phyloP scores from a whole-genome alignment of 2,888 invertebrate genomes.

The Acanthococcus lagerstroemiae region DNA sequence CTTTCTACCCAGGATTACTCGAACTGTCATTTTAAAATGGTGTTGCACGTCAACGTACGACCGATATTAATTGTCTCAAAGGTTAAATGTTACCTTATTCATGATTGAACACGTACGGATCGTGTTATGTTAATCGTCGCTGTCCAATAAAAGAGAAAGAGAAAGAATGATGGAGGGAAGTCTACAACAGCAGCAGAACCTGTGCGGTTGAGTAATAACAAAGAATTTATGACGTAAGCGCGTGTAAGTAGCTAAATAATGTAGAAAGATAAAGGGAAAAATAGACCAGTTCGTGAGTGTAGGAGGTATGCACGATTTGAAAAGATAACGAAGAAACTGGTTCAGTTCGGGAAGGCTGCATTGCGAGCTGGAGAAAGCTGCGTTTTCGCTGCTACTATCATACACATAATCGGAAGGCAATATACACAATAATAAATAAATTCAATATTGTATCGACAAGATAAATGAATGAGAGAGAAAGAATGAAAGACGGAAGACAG shows the following conservation, averaged over 20 bases:
- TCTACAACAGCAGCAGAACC: not conserved
- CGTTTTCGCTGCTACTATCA: not conserved
- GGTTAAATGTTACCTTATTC: no score
- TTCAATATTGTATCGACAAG: not conserved
- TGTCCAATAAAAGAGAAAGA: not conserved
- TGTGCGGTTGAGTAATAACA: conserved; percentile 7
- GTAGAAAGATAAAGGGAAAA: not conserved
- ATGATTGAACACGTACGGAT: not conserved
- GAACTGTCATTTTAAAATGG: no score
- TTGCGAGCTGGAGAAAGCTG: not conserved
- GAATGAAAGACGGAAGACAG: not conserved
- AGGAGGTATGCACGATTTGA: not conserved
- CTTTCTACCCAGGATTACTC: no score
- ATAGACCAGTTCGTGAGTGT: conserved; percentile 12
- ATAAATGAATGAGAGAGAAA: not conserved
- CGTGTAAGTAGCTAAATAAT: conserved; percentile 3
- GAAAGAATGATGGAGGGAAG: not conserved
- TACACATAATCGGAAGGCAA: not conserved
- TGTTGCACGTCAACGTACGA: no score
- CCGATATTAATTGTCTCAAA: no score
- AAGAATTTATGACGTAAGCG: conserved; percentile 12
- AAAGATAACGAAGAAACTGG: not conserved
- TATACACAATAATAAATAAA: not conserved
- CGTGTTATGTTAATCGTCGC: not conserved
- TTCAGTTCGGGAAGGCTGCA: not conserved